A percentile compares a stretch with the other conserved stretches of the same genome.
Evolutionary conservation across 2,888 invertebrate species (phyloP).

Genomic region (Pammene fasciana): DNA sequence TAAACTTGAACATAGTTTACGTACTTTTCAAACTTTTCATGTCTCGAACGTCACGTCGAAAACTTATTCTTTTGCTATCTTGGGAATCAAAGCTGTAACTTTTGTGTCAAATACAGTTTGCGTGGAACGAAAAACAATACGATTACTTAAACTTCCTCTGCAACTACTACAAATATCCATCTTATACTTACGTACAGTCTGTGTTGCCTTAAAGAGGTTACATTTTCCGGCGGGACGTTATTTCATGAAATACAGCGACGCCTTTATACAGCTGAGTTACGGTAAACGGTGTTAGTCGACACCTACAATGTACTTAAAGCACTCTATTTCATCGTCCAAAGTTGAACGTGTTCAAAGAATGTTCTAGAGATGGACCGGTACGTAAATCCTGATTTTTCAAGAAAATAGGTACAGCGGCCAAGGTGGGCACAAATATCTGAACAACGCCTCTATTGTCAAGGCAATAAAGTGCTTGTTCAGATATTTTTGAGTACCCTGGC

Average conservation of each 20-base stretch:
- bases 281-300: conserved; percentile 36
- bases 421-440: no score
- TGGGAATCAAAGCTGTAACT: no score
- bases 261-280: conserved; percentile 33
- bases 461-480: no score
- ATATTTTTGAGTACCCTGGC: no score
- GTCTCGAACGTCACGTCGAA: no score
- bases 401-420: not conserved
- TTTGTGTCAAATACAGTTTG: no score
- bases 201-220: not conserved
- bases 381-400: not conserved
- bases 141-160: no score
- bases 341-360: conserved; percentile 13
- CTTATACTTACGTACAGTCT: not conserved
- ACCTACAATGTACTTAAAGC: conserved; percentile 20
- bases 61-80: no score
- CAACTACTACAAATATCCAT: not conserved
- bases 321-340: conserved; percentile 27
- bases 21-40: no score
- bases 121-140: no score
- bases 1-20: no score
- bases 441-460: no score
- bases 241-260: conserved; percentile 23
- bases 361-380: not conserved
- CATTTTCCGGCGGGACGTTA: conserved; percentile 8